Evolutionary conservation across 2,888 invertebrate species (phyloP), one percentile per base, ranked within the genome.

Genomic region (Exephanes ischioxanthus): DNA sequence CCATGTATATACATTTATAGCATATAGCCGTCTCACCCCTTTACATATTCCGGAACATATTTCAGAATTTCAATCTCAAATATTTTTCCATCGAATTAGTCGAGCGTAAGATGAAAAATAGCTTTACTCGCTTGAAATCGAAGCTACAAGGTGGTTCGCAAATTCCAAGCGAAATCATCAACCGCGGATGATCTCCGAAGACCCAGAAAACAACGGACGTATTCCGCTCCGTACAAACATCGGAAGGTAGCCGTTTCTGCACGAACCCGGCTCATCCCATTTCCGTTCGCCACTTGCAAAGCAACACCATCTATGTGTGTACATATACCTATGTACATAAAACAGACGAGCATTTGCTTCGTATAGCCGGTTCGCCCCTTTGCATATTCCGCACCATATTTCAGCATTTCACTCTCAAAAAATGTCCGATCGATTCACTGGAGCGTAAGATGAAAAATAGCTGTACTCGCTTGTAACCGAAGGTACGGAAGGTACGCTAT

Each of bases 351-450:
- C 68, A 26, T 45, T 68, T 37, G 26, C 22, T 33, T 53, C 22
- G 26, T 37, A n/a, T 22, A 72, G 26, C 33, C 73, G 33, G 19
- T 3, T 22, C 37, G 19, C 14, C 41, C 33, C 63, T 63, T 61
- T 75, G 51, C 30, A 61, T 70, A 73, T 80, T 53, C 70, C 80
- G 48, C 16, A 63, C 51, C 22, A 63, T 51, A 58, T 63, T 66
- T 66, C 51, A 80, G 61, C 14, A 53, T 45, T 66, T 53, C 70
- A 16, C 53, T 67, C 61, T n/a, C 51, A 33, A 33, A 6, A 1
- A 33, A 33, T 33, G 0, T 33, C 7, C 6, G 33, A 33, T 0
- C 33, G 33, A 7, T 33, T 33, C 33, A 33, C 33, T 33, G 6
- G 33, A 33, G 33, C 33, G 33, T 33, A 33, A 33, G 6, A 33